phyloP scores from a whole-genome alignment of 2,113 vertebrate genomes.

The Planiliza haematocheilus region DNA sequence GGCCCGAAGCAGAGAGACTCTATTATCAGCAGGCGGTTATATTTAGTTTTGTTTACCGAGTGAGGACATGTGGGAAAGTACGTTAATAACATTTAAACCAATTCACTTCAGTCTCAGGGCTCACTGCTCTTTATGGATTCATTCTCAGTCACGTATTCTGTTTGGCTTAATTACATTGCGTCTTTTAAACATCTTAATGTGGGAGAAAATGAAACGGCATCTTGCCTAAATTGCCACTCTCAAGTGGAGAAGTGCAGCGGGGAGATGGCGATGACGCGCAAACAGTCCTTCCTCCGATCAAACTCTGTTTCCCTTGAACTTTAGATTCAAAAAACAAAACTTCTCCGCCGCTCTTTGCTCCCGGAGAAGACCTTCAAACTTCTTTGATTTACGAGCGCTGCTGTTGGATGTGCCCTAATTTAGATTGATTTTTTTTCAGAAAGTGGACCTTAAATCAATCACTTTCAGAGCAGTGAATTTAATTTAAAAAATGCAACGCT shows the following conservation, averaged over 20 bases:
- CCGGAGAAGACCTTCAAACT: slow-evolving; percentile 16
- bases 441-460: slow-evolving; percentile 37
- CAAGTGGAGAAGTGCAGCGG: background rate
- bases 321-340: background rate
- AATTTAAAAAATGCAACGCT: slow-evolving; percentile 54
- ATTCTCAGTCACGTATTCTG: no score
- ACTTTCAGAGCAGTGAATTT: background rate
- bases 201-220: no score
- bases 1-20: no score
- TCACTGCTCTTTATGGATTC: no score
- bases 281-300: background rate
- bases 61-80: no score
- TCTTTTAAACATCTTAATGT: no score
- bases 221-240: no score
- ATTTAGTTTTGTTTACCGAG: no score
- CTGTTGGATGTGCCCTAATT: background rate
- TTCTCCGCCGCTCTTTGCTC: background rate
- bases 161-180: no score
- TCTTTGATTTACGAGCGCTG: background rate
- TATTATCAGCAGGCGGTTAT: no score
- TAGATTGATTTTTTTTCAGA: background rate
- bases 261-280: background rate
- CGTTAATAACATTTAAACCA: no score
- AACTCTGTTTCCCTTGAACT: background rate
- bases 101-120: no score